Evolutionary conservation across 2,888 invertebrate genomes (phyloP).

Genomic region (Brachyopa scutellaris): DNA sequence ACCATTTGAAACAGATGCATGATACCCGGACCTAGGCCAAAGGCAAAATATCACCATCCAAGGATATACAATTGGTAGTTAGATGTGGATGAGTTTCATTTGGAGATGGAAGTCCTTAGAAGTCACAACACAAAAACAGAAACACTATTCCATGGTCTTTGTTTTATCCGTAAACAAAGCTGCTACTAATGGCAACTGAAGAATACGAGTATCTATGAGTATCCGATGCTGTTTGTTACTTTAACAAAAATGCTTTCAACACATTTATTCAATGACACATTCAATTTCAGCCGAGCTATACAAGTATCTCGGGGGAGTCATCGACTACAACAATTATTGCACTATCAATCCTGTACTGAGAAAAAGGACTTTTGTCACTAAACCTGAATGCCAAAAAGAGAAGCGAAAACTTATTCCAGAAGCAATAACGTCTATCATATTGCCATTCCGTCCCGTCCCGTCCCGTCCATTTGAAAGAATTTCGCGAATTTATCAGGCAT

Average conservation of each 20-base stretch:
- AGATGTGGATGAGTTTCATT: no score
- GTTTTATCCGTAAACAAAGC: background rate
- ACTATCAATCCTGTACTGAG: no score
- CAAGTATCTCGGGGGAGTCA: no score
- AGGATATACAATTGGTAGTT: no score
- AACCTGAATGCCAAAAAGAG: background rate
- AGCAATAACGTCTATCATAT: background rate
- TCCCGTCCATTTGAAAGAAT: background rate
- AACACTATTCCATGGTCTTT: background rate
- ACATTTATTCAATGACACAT: background rate
- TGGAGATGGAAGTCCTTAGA: conserved; percentile 11
- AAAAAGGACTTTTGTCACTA: conserved; percentile 3
- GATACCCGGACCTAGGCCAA: conserved; percentile 1
- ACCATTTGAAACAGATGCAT: background rate
- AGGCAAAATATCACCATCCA: conserved; percentile 14
- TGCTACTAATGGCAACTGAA: background rate
- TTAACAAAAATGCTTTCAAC: background rate
- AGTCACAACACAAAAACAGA: background rate
- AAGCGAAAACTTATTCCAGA: background rate
- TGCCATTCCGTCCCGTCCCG: background rate
- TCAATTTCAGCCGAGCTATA: no score
- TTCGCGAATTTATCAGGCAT: background rate
- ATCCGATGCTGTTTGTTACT: background rate
- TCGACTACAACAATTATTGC: no score
- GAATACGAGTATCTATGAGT: background rate